Percentiles rank a stretch among this genome's conserved stretches.
Conservation (phyloP, 2,113 vertebrate genomes). For the Lethenteron reissneri region DNA sequence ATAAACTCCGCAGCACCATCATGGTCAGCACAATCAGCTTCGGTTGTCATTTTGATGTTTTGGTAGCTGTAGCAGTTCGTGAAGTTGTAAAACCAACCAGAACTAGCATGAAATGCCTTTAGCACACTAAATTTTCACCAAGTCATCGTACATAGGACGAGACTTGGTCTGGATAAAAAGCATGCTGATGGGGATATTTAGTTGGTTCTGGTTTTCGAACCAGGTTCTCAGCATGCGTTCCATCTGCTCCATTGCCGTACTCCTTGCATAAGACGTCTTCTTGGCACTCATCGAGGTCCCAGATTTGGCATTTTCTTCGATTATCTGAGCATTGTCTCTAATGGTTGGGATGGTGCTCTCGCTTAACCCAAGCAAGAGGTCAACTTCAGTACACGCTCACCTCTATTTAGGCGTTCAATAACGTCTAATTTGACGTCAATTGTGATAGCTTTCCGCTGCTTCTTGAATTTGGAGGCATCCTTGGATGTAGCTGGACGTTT, state of each 20-base stretch:
- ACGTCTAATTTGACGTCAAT: too few relatives aligned
- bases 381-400: background rate
- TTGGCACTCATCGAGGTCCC: background rate
- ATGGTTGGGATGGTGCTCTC: slow-evolving; percentile 1
- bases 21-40: background rate
- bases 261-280: slow-evolving; percentile 3
- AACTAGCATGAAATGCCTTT: background rate
- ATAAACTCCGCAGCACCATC: background rate
- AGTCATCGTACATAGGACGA: background rate
- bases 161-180: background rate
- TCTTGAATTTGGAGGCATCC: background rate
- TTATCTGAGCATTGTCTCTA: background rate
- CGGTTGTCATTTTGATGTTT: background rate
- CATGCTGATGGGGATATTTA: background rate
- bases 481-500: background rate
- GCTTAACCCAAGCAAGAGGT: background rate
- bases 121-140: background rate
- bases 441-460: too few relatives aligned
- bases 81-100: background rate
- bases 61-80: background rate
- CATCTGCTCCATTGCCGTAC: background rate
- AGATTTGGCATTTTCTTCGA: background rate
- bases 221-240: background rate
- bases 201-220: background rate
- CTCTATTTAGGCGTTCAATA: background rate